Evolutionary conservation across 2,797 vertebrate species (phyloP).

Genomic region (Balearica regulorum): DNA sequence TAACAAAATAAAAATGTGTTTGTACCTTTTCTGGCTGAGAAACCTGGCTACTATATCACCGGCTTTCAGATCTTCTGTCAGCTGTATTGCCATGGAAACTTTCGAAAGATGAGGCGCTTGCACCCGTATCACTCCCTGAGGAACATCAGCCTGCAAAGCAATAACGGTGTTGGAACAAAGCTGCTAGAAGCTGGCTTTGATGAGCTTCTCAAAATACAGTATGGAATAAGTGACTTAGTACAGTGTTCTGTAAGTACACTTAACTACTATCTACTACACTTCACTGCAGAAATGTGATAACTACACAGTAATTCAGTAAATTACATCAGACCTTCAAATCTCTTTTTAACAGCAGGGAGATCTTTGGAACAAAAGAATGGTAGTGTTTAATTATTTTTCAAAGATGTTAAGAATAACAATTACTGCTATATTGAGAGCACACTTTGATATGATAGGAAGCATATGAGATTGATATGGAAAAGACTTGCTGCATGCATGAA

Average conservation of each 20-base stretch:
- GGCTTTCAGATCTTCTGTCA: conserved; percentile 91
- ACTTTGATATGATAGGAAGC: conserved; percentile 38
- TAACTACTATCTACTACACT: conserved; percentile 50
- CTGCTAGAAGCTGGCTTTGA: conserved; percentile 68
- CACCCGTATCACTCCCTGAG: conserved; percentile 91
- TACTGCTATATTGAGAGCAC: conserved; percentile 60
- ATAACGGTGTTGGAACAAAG: conserved; percentile 71
- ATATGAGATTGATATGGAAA: conserved; percentile 20
- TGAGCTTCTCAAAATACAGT: conserved; percentile 37
- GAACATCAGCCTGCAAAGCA: conserved; percentile 82
- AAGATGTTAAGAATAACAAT: conserved; percentile 59
- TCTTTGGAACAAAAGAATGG: conserved; percentile 46
- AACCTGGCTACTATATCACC: conserved; percentile 90
- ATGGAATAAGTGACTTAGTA: conserved; percentile 40
- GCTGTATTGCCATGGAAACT: conserved; percentile 97
- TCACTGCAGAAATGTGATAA: conserved; percentile 51
- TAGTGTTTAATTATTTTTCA: conserved; percentile 70
- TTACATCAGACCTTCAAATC: conserved; percentile 54
- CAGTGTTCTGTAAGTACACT: conserved; percentile 23
- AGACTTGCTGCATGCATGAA: not conserved
- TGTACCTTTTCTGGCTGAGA: conserved; percentile 91
- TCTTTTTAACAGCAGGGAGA: conserved; percentile 56
- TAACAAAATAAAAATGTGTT: conserved; percentile 16
- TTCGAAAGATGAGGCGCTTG: conserved; percentile 96
- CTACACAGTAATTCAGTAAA: conserved; percentile 61